Base-by-base conservation (phyloP, 2,797 vertebrate genomes). In the Petrocephalus schoutedeni region DNA sequence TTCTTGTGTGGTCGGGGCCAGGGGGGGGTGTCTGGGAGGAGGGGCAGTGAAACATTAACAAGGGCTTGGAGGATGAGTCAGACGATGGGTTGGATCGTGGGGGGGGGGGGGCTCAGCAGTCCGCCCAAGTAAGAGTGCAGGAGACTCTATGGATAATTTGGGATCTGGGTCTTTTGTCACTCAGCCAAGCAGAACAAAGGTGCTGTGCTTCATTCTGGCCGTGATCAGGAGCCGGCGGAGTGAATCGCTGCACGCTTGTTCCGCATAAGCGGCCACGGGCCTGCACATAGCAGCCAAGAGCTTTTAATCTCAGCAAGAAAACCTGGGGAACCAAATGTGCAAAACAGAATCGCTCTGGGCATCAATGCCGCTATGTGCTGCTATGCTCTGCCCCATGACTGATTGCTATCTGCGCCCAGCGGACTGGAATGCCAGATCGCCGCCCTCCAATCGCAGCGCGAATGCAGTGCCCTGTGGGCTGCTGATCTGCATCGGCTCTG, bases 231-330 rank as follows among this genome's bases (percentile, higher is more conserved):
- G 64, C 64, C 64, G 32, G 64, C 8, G 71, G 71, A 45, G 71
- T 8, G 36, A 77, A 45, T 45, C 32, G 4, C 36, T 45, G 71
- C 71, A 45, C 45, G 71, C 71, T 12, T 45, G 36, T n/a, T 45
- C 71, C 36, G 71, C 71, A 36, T 71, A 71, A 71, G 71, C 41
- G 16, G 71, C 19, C 71, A 19, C 19, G 14, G 2, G 41, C 14
- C 32, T 77, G 32, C 16, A 2, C 71, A 45, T n/a, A 19, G 14
- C 36, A 14, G 71, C 71, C 71, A 77, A 77, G 71, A 41, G 71
- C 41, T 77, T 77, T 77, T 77, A 77, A 45, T 77, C 41, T 77
- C 71, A 77, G 71, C 41, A n/a, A 77, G 71, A 45, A 77, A 77
- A 77, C 67, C 16, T 36, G 67, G 5, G 4, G 12, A 74, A 74